phyloP scores from a whole-genome alignment of 2,113 vertebrate genomes.

The Mastomys natalensis region DNA sequence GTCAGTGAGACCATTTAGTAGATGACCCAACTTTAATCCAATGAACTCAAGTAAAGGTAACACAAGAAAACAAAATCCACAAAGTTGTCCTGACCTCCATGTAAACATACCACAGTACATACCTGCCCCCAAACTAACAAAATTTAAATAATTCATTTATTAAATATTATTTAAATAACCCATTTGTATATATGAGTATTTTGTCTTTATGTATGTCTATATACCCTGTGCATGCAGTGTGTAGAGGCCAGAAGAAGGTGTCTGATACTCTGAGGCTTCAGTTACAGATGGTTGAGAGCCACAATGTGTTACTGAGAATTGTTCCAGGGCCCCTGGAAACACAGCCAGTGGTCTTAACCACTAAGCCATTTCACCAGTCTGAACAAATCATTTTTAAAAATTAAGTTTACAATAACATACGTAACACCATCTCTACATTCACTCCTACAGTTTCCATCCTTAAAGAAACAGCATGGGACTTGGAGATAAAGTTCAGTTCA shows the following conservation, averaged over 20 bases:
- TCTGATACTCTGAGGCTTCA: too few species aligned
- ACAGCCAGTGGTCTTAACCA: neutral
- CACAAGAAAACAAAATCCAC: neutral
- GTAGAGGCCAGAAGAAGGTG: neutral
- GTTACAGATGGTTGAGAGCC: neutral
- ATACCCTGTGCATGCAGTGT: neutral
- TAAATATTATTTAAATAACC: too few species aligned
- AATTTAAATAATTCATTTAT: neutral
- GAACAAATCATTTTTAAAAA: neutral
- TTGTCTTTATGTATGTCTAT: neutral
- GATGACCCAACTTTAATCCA: neutral
- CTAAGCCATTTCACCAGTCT: neutral
- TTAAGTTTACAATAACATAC: neutral
- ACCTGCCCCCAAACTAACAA: neutral
- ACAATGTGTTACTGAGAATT: neutral
- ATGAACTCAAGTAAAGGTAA: neutral
- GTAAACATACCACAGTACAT: neutral
- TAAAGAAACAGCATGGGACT: neutral
- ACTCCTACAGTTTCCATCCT: neutral
- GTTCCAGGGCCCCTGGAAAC: neutral
- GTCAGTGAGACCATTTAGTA: neutral
- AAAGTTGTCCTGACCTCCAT: neutral
- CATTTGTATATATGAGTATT: neutral
- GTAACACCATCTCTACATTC: neutral
- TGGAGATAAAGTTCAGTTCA: neutral